A percentile compares a stretch with the other conserved stretches of the same genome.
Conservation (phyloP, 1,140 invertebrate species). For the Schlechtendalia chinensis region DNA sequence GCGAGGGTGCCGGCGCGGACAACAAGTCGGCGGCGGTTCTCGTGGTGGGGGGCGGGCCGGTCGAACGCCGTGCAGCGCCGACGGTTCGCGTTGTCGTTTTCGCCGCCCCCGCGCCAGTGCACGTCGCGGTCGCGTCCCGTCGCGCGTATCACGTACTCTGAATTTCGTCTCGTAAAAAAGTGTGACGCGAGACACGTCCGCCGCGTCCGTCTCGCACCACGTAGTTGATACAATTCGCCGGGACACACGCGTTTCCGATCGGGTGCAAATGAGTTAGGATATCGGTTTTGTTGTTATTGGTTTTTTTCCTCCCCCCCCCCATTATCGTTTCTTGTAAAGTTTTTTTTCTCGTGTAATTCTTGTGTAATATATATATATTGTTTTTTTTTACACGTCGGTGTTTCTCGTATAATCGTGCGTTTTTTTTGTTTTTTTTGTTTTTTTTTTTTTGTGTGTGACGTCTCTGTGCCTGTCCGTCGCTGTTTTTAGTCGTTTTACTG, state of each 20-base stretch:
- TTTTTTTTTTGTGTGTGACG: slow-evolving; percentile 18
- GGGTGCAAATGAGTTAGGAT: slow-evolving; percentile 43
- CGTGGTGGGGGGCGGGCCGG: slow-evolving; percentile 36
- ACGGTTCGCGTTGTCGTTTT: slow-evolving; percentile 8
- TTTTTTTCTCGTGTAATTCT: slow-evolving; percentile 1
- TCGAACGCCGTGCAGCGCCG: slow-evolving; percentile 37
- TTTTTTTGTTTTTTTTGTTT: slow-evolving; percentile 25
- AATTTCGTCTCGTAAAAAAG: too few species aligned
- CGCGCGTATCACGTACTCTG: not conserved
- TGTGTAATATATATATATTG: not conserved
- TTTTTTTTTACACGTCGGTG: not conserved
- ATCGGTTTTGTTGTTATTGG: not conserved
- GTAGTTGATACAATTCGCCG: too few species aligned
- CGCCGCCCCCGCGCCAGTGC: not conserved
- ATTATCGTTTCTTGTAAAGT: not conserved
- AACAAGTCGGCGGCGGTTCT: slow-evolving; percentile 36
- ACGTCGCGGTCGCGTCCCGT: not conserved
- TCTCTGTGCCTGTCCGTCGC: slow-evolving; percentile 41
- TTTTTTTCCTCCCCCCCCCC: too few species aligned
- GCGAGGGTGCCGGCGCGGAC: slow-evolving; percentile 27
- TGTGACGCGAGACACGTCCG: too few species aligned
- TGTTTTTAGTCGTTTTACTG: slow-evolving; percentile 29
- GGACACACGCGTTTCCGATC: not conserved
- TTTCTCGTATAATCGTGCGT: not conserved
- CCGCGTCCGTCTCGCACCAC: too few species aligned